phyloP scores from a whole-genome alignment of 2,797 vertebrate species.

The Echeneis naucrates region DNA sequence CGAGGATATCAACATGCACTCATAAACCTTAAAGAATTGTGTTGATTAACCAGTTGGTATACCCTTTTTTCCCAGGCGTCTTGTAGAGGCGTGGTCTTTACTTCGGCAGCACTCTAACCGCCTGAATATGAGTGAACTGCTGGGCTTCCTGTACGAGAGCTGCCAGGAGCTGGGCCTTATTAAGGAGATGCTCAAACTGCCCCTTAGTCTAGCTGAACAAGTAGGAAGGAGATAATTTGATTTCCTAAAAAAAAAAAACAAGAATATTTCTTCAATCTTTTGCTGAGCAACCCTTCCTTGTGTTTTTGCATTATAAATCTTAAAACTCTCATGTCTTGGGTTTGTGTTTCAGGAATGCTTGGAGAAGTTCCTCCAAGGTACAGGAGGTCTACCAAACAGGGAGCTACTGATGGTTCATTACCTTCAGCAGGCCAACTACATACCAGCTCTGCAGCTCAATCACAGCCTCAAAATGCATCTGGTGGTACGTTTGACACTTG shows the following conservation, averaged over 20 bases:
- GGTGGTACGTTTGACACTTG: conserved; percentile 77
- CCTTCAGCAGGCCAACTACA: conserved; percentile 93
- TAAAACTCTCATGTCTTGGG: conserved; percentile 16
- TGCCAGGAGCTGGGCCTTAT: conserved; percentile 93
- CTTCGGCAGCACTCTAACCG: conserved; percentile 87
- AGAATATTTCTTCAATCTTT: not conserved
- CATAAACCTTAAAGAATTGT: too few relatives aligned
- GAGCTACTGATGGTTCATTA: conserved; percentile 95
- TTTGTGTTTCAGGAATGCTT: conserved; percentile 88
- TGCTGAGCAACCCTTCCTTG: not conserved
- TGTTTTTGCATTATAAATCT: not conserved
- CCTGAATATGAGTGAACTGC: conserved; percentile 87
- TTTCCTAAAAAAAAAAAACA: not conserved
- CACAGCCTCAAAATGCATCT: conserved; percentile 89
- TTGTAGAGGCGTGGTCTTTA: conserved; percentile 92
- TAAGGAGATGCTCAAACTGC: conserved; percentile 94
- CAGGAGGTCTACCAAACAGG: conserved; percentile 87
- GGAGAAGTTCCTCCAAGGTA: conserved; percentile 91
- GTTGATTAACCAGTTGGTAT: conserved; percentile 11
- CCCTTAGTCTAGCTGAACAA: conserved; percentile 89
- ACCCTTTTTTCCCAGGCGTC: conserved; percentile 82
- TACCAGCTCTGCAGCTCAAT: conserved; percentile 93
- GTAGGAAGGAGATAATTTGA: conserved; percentile 68
- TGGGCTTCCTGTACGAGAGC: conserved; percentile 89
- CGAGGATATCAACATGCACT: not conserved